Percentiles rank a stretch among this genome's conserved stretches.
These are phyloP conservation scores for Drymodes brunneopygia DNA, from an alignment of 2,113 vertebrate species.

Conservation along the genomic window DNA sequence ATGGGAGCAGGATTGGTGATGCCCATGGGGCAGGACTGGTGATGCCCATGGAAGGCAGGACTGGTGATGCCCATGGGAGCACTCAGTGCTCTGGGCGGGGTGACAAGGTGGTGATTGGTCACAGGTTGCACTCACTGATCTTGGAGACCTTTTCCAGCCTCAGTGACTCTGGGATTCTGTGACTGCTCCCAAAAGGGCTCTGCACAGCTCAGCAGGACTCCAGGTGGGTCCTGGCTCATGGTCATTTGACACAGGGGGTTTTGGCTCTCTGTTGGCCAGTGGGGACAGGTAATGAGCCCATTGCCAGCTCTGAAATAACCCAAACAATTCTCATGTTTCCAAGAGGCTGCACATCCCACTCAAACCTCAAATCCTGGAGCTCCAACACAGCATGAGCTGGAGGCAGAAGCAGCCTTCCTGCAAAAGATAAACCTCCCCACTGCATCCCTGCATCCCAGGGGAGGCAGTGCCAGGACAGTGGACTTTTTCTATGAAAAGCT, in stretches of 20 bases:
- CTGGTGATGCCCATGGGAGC: background rate
- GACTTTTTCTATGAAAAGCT: background rate
- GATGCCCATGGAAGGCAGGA: background rate
- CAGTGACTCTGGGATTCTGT: background rate
- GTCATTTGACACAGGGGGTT: background rate
- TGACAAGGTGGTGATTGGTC: background rate
- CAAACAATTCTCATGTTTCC: background rate
- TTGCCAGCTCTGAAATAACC: background rate
- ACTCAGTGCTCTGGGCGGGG: background rate
- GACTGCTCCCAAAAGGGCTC: background rate
- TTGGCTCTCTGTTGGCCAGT: background rate
- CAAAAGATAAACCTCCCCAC: background rate
- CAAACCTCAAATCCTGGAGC: background rate
- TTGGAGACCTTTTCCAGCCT: background rate
- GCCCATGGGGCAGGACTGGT: fast-evolving
- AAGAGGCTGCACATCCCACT: background rate
- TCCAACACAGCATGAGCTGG: background rate
- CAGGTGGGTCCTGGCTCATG: background rate
- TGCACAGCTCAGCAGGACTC: background rate
- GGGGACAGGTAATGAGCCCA: background rate
- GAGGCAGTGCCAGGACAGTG: background rate
- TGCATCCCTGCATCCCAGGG: background rate
- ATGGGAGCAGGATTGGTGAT: fast-evolving
- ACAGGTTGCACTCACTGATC: background rate
- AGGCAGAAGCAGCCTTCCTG: background rate